Conservation (phyloP, 2,888 invertebrate genomes). For the Trichogramma dendrolimi region DNA sequence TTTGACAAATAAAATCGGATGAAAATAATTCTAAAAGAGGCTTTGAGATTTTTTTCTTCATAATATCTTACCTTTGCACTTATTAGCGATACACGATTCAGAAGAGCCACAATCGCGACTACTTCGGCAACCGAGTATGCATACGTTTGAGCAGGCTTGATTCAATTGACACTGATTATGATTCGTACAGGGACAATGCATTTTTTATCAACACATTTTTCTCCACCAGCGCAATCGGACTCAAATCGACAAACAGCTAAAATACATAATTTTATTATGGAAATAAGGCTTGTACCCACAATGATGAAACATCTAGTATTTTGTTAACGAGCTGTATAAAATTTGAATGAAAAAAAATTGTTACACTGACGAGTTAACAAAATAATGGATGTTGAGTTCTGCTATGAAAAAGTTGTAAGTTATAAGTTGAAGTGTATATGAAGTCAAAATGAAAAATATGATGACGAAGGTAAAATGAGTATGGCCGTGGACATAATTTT, state of each 20-base stretch:
- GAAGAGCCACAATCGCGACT: constrained; percentile 74
- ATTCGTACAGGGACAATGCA: constrained; percentile 75
- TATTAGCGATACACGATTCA: constrained; percentile 78
- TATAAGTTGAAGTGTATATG: too few species aligned
- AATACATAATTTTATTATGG: constrained; percentile 27
- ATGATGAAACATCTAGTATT: constrained; percentile 18
- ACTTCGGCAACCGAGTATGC: constrained; percentile 78
- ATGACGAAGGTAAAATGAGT: too few species aligned
- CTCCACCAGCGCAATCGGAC: constrained; percentile 74
- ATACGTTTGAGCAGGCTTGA: constrained; percentile 78
- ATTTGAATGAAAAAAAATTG: background rate
- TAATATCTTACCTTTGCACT: constrained; percentile 59
- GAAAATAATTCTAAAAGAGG: background rate
- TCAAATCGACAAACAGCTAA: constrained; percentile 61
- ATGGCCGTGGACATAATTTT: too few species aligned
- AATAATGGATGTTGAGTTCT: too few species aligned
- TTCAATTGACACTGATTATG: constrained; percentile 76
- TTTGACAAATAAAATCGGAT: constrained; percentile 10
- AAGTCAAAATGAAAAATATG: too few species aligned
- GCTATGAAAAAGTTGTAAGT: too few species aligned
- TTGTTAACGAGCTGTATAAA: constrained; percentile 13
- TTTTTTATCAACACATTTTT: constrained; percentile 72
- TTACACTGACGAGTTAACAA: too few species aligned
- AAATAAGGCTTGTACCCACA: background rate
- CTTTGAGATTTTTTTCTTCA: background rate